Conservation (phyloP, 1,140 invertebrate genomes). For the Bilobella aurantiaca region DNA sequence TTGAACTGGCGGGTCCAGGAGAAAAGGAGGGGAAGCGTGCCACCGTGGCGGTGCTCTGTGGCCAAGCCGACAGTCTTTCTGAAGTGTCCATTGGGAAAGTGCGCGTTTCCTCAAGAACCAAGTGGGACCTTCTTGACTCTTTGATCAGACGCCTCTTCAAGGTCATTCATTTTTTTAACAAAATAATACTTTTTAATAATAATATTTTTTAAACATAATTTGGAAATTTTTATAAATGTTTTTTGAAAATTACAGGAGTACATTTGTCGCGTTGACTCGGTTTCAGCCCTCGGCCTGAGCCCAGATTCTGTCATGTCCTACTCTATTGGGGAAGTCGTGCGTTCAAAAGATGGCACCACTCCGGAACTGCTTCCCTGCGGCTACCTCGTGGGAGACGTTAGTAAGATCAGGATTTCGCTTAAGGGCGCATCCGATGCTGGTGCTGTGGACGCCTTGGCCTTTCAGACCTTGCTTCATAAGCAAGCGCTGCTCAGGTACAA, state of each 20-base stretch:
- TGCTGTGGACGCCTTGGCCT: slow-evolving; percentile 82
- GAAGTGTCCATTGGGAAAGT: slow-evolving; percentile 69
- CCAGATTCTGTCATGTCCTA: slow-evolving; percentile 82
- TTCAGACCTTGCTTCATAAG: slow-evolving; percentile 91
- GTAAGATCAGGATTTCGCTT: slow-evolving; percentile 47
- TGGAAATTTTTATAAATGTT: too few relatives aligned
- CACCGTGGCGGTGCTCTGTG: slow-evolving; percentile 68
- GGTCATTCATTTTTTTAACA: slow-evolving; percentile 36
- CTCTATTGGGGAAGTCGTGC: slow-evolving; percentile 74
- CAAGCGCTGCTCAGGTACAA: slow-evolving; percentile 63
- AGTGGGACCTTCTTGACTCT: slow-evolving; percentile 87
- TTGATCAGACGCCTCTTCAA: slow-evolving; percentile 84
- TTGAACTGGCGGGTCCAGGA: slow-evolving; percentile 44
- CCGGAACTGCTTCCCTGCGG: slow-evolving; percentile 86
- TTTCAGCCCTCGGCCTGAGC: slow-evolving; percentile 78
- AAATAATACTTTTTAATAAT: neutral
- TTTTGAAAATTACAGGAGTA: slow-evolving; percentile 66
- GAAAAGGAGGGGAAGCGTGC: slow-evolving; percentile 76
- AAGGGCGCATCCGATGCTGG: slow-evolving; percentile 69
- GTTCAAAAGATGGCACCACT: slow-evolving; percentile 43
- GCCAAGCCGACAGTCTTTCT: slow-evolving; percentile 38
- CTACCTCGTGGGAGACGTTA: slow-evolving; percentile 74
- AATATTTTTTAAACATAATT: neutral
- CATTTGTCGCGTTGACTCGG: slow-evolving; percentile 80
- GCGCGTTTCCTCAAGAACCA: slow-evolving; percentile 80